Evolutionary conservation across 2,797 vertebrate species (phyloP).

Genomic region (Scolopax rusticola): DNA sequence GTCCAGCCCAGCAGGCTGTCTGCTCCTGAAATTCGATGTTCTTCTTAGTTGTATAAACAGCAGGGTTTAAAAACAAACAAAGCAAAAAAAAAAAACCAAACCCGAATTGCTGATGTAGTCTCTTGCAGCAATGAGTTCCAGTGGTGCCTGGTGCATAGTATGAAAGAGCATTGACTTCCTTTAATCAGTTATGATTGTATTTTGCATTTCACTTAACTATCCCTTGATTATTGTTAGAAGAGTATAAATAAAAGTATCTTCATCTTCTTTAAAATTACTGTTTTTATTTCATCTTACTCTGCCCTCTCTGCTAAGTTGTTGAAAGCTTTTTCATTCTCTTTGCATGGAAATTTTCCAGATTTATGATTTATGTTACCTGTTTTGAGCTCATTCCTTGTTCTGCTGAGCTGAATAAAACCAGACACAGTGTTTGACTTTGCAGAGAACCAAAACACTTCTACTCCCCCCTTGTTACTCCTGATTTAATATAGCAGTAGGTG

Average conservation of each 20-base stretch:
- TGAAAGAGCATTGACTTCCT: neutral
- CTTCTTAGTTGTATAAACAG: neutral
- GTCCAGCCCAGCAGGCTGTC: neutral
- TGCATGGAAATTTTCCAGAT: neutral
- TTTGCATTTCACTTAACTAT: neutral
- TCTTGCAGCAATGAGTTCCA: neutral
- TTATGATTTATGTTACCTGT: neutral
- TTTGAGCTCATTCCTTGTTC: neutral
- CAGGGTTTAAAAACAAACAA: constrained; percentile 7
- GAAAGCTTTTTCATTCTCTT: neutral
- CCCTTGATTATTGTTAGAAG: neutral
- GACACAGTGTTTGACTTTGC: neutral
- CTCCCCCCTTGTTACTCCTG: neutral
- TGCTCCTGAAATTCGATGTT: constrained; percentile 3
- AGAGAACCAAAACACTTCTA: neutral
- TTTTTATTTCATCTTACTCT: neutral
- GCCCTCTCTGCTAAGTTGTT: neutral
- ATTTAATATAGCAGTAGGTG: neutral
- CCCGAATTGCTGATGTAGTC: neutral
- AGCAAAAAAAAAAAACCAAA: neutral
- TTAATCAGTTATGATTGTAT: neutral
- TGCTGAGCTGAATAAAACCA: constrained; percentile 7
- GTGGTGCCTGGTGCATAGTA: neutral
- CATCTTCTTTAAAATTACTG: neutral
- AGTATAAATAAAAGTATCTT: neutral